Evolutionary conservation across 2,888 invertebrate genomes (phyloP), one percentile per base, ranked within the genome.

Genomic region (Tetrapedia diversipes): DNA sequence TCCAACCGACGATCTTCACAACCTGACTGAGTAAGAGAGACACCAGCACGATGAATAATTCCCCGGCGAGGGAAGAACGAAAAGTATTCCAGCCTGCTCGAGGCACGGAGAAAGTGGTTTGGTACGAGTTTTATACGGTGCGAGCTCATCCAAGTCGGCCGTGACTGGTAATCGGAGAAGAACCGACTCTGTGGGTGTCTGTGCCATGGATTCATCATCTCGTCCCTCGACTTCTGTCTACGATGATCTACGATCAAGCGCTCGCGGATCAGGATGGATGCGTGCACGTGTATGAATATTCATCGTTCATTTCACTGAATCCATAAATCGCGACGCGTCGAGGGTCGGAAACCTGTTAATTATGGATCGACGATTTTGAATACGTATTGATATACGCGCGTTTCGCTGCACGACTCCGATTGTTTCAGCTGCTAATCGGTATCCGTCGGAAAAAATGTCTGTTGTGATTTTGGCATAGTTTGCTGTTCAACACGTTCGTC

Each of bases 91-190:
- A 8, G 78, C 80, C 79, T 80, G 80, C 80, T 74, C 82, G 81
- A 71, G 83, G 59, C 70, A 43, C 73, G 84, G 88, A 88, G 88
- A 88, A 88, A 88, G 88, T 85, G 69, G 64, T 47, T 65, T 64
- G 51, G 43, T 29, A 70, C 53, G 64, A 41, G 65, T 61, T 32
- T 24, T 16, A 11, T 10, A 64, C 34, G 53, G 49, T 53, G 66
- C 65, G 49, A 16, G 39, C 67, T 77, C 72, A 80, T 80, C 82
- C 68, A 22, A 57, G 61, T 73, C 54, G 65, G 57, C 51, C 73
- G 60, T 61, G 73, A 73, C 80, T 53, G 66, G 79, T 76, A 73
- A 82, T 81, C 79, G 75, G n/a, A n/a, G n/a, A 54, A 45, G 56
- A 68, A 60, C 56, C 19, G 56, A 19, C 8, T 11, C 4, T 27